A percentile compares a stretch with the other conserved stretches of the same genome.
phyloP scores from a whole-genome alignment of 1,140 invertebrate genomes.

The Ooceraea biroi region DNA sequence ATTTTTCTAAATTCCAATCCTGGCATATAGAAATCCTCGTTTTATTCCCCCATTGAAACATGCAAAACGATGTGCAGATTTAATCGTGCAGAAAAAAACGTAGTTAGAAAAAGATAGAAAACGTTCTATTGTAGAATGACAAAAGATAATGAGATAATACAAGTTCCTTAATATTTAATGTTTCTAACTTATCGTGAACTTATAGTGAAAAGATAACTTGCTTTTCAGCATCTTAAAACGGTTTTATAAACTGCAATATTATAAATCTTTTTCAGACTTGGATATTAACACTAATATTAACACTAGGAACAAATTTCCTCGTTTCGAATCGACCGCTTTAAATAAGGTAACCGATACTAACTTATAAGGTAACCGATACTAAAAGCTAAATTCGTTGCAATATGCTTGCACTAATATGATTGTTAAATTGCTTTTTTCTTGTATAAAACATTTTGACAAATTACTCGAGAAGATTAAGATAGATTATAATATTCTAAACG shows the following conservation, averaged over 20 bases:
- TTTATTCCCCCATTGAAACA: not conserved
- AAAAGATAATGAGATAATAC: conserved; percentile 19
- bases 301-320: no score
- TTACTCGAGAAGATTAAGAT: not conserved
- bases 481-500: not conserved
- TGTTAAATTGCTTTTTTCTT: not conserved
- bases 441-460: not conserved
- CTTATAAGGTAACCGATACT: not conserved
- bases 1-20: conserved; percentile 5
- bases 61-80: not conserved
- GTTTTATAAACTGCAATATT: conserved; percentile 17
- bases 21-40: conserved; percentile 15
- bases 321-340: no score
- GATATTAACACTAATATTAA: conserved; percentile 1
- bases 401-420: not conserved
- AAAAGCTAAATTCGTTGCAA: not conserved
- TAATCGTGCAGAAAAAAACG: not conserved
- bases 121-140: not conserved
- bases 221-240: not conserved
- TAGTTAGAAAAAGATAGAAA: not conserved
- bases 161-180: not conserved
- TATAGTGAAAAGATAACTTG: not conserved
- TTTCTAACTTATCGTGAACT: not conserved
- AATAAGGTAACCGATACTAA: no score
- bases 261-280: not conserved